Conservation (phyloP, 2,888 invertebrate genomes). For the Nudaria mundana region DNA sequence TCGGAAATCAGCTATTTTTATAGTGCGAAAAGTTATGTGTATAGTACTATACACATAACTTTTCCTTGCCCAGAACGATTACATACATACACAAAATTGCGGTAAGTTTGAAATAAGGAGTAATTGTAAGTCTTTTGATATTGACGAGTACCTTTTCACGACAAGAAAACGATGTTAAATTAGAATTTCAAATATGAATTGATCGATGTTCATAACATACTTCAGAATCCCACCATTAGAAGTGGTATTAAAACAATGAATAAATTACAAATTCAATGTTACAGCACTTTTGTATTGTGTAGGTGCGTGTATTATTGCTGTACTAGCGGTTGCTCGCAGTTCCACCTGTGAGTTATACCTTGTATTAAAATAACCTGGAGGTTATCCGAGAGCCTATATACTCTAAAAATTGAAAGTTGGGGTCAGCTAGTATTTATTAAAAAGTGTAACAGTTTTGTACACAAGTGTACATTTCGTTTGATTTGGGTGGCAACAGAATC, state of each 20-base stretch:
- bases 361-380: too few relatives aligned
- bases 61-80: too few relatives aligned
- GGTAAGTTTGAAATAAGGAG: neutral
- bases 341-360: too few relatives aligned
- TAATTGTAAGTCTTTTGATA: slow-evolving; percentile 21
- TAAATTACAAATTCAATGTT: slow-evolving; percentile 24
- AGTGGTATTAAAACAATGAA: slow-evolving; percentile 34
- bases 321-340: too few relatives aligned
- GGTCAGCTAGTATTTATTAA: neutral
- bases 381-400: too few relatives aligned
- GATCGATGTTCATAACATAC: slow-evolving; percentile 21
- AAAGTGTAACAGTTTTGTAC: neutral
- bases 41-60: too few relatives aligned
- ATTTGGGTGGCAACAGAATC: slow-evolving; percentile 5
- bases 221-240: slow-evolving; percentile 18
- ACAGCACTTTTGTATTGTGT: slow-evolving; percentile 19
- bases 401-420: neutral
- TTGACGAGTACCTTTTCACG: slow-evolving; percentile 16
- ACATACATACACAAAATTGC: neutral
- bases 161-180: slow-evolving; percentile 26
- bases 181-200: slow-evolving; percentile 31
- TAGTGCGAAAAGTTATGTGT: too few relatives aligned
- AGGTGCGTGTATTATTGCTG: neutral
- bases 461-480: slow-evolving; percentile 5
- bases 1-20: too few relatives aligned